A percentile compares a stretch with the other conserved stretches of the same genome.
Evolutionary conservation across 2,113 vertebrate genomes (phyloP).

Genomic region (Coptodon rendalli): DNA sequence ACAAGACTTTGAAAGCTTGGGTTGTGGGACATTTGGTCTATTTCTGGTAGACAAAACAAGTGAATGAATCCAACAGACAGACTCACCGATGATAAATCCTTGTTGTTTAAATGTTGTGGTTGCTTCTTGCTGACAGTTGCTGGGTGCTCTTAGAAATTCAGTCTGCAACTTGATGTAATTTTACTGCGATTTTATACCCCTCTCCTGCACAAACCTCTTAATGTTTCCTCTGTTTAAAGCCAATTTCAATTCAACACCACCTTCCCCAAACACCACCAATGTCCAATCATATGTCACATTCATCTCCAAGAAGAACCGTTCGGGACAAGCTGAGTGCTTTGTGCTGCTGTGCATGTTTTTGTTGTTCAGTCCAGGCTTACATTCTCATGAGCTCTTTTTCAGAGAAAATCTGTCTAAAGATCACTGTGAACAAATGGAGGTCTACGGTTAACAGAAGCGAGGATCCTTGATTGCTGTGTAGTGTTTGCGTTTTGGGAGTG

Average conservation of each 20-base stretch:
- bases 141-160: neutral
- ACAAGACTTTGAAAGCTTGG: neutral
- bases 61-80: neutral
- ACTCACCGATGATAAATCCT: rapidly evolving
- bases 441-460: neutral
- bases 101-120: neutral
- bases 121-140: neutral
- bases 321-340: neutral
- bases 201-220: neutral
- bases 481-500: neutral
- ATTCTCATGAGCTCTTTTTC: neutral
- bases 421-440: neutral
- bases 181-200: neutral
- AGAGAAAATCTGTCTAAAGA: neutral
- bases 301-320: neutral
- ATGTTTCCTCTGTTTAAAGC: neutral
- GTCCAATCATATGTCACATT: neutral
- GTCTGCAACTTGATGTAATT: neutral
- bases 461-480: neutral
- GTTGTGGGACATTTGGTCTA: too few species aligned
- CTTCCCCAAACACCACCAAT: neutral
- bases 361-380: neutral
- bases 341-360: neutral
- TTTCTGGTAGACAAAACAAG: neutral
- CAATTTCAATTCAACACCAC: neutral